phyloP scores from a whole-genome alignment of 2,797 vertebrate species.

The Carapus acus region DNA sequence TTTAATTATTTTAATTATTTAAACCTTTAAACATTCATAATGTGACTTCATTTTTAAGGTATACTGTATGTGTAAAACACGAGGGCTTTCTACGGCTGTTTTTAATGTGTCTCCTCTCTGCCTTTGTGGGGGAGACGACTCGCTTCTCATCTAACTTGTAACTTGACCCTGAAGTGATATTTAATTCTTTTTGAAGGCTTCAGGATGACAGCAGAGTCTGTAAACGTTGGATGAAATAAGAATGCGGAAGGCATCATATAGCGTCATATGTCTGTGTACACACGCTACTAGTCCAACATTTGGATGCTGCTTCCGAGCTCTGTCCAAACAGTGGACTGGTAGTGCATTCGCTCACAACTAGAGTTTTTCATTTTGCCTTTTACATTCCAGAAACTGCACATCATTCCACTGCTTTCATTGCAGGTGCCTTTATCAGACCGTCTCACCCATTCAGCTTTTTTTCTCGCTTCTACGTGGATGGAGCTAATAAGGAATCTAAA shows the following conservation, averaged over 20 bases:
- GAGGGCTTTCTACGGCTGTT: conserved; percentile 66
- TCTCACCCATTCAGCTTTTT: conserved; percentile 21
- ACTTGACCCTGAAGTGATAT: conserved; percentile 22
- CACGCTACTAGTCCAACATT: no score
- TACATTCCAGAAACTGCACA: conserved; percentile 56
- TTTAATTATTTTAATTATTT: conserved; percentile 73
- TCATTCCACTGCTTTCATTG: conserved; percentile 46
- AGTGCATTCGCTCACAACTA: conserved; percentile 11
- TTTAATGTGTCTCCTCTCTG: conserved; percentile 38
- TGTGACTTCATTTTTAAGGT: conserved; percentile 57
- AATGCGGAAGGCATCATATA: conserved; percentile 28
- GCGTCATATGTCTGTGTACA: conserved; percentile 11
- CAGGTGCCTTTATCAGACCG: conserved; percentile 34
- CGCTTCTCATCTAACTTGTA: conserved; percentile 25
- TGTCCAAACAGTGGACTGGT: no score
- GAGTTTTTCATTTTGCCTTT: conserved; percentile 24
- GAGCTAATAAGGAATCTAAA: not conserved
- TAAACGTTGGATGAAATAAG: conserved; percentile 35
- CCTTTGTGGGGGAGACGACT: conserved; percentile 36
- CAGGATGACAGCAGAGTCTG: conserved; percentile 50
- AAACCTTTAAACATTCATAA: conserved; percentile 73
- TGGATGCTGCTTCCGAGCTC: no score
- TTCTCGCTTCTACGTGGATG: conserved; percentile 13
- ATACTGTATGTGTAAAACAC: conserved; percentile 67
- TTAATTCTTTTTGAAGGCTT: conserved; percentile 21